Evolutionary conservation across 2,888 invertebrate species (phyloP).

Genomic region (Leucoptera coffeella): DNA sequence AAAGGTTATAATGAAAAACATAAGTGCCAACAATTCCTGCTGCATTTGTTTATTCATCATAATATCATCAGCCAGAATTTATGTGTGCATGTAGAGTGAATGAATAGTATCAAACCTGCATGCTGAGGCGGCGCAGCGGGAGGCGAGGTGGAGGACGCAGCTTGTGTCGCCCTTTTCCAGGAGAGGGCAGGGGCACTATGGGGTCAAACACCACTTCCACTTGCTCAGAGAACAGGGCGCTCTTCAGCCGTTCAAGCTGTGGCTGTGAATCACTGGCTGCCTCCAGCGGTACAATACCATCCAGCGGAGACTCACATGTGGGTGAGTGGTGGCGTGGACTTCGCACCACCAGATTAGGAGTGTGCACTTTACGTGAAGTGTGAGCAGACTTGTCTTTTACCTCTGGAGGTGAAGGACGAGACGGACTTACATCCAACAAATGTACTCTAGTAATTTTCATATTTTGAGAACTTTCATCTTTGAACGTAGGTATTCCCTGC

Average conservation of each 20-base stretch:
- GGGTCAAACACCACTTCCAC: constrained; percentile 42
- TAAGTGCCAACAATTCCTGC: too few relatives aligned
- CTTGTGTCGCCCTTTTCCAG: constrained; percentile 60
- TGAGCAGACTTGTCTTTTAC: too few relatives aligned
- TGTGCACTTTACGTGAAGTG: neutral
- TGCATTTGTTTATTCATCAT: too few relatives aligned
- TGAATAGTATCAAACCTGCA: constrained; percentile 45
- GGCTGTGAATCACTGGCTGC: constrained; percentile 13
- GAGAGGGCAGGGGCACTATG: constrained; percentile 47
- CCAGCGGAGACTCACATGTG: constrained; percentile 24
- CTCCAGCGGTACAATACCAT: constrained; percentile 35
- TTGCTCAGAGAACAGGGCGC: constrained; percentile 38
- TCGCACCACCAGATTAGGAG: neutral
- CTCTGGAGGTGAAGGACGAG: too few relatives aligned
- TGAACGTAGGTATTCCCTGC: too few relatives aligned
- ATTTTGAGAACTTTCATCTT: too few relatives aligned
- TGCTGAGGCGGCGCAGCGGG: constrained; percentile 57
- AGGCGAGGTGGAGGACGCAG: constrained; percentile 64
- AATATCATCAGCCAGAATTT: too few relatives aligned
- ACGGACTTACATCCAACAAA: too few relatives aligned
- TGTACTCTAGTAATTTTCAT: too few relatives aligned
- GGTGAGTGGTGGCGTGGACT: constrained; percentile 18
- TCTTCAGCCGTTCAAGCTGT: constrained; percentile 29
- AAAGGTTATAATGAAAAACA: too few relatives aligned
- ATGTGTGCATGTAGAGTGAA: too few relatives aligned